These are phyloP conservation scores for Drosophila tsacasi DNA, from an alignment of 1,140 invertebrate genomes.

Conservation along the genomic window DNA sequence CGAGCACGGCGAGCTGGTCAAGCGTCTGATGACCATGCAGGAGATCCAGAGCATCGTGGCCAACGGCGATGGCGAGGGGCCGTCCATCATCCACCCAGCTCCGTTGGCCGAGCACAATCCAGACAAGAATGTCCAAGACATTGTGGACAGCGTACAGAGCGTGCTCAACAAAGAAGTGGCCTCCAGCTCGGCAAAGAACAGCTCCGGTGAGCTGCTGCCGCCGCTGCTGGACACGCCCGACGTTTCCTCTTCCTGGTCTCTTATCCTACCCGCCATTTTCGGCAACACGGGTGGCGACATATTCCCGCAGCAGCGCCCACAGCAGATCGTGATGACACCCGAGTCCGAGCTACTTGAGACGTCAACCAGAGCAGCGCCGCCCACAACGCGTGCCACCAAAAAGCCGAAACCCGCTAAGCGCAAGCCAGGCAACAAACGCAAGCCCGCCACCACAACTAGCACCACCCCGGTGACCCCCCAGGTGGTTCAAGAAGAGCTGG, in stretches of 20 bases:
- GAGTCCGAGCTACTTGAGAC: slow-evolving; percentile 87
- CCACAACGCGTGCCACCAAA: slow-evolving; percentile 58
- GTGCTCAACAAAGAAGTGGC: slow-evolving; percentile 92
- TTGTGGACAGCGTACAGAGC: slow-evolving; percentile 92
- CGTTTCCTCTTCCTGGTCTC: slow-evolving; percentile 91
- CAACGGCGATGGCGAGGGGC: slow-evolving; percentile 89
- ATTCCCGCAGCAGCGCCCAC: slow-evolving; percentile 86
- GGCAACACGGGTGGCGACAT: slow-evolving; percentile 89
- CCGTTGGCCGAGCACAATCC: slow-evolving; percentile 85
- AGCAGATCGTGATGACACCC: slow-evolving; percentile 86
- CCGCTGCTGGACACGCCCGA: slow-evolving; percentile 89
- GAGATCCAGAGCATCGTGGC: slow-evolving; percentile 94
- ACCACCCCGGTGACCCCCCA: slow-evolving; percentile 73
- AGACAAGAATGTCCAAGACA: slow-evolving; percentile 90
- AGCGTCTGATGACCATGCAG: slow-evolving; percentile 92
- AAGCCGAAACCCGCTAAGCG: slow-evolving; percentile 73
- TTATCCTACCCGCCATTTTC: slow-evolving; percentile 91
- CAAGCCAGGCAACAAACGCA: slow-evolving; percentile 68
- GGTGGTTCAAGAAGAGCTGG: slow-evolving; percentile 79
- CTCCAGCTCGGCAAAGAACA: slow-evolving; percentile 86
- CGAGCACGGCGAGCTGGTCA: slow-evolving; percentile 92
- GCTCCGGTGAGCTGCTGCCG: slow-evolving; percentile 85
- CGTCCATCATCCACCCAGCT: slow-evolving; percentile 86
- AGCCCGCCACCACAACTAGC: slow-evolving; percentile 47
- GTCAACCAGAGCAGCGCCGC: slow-evolving; percentile 65